Evolutionary conservation across 2,888 invertebrate species (phyloP), one percentile per base, ranked within the genome.

Genomic region (Halictus quadricinctus): DNA sequence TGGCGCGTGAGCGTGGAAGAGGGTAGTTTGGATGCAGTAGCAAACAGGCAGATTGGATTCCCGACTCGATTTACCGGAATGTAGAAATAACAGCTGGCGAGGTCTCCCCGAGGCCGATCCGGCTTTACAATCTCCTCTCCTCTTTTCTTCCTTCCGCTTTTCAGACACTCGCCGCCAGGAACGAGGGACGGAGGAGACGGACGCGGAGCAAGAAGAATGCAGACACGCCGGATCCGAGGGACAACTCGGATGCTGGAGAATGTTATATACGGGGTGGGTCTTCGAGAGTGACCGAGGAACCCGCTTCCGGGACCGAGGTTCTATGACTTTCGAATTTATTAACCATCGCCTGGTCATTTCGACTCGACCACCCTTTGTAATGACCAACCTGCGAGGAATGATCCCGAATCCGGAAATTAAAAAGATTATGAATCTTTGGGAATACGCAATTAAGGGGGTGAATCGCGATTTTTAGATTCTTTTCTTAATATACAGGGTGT

Each of bases 1-100:
- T 5, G 69, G 69, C 41, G 76, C 75, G 54, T 74, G 83, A 77
- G 85, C 54, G 80, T 80, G 79, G 86, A 81, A 83, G 86, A 79
- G 85, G 85, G 88, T 87, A 85, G 86, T 88, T 86, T 87, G 88
- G 89, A 90, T 88, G 89, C 87, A 90, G 89, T 88, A 90, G 91
- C 92, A 92, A 92, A 91, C 92, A 93, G 92, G 91, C 92, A 93
- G 93, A 93, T 93, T 93, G 93, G 91, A 93, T 93, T 93, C 92
- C 89, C 91, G 91, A 92, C 90, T 93, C 93, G 93, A 93, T 93
- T 93, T 92, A 92, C 91, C 90, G 92, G 93, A 92, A 93, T 92
- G 92, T 89, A 90, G 90, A 91, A 93, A 93, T 92, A 93, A 93
- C 93, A 92, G 92, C 91, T 92, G 92, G 90, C 88, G 87, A 88